Evolutionary conservation across 1,140 invertebrate genomes (phyloP).

Genomic region (Plutomurus gul): DNA sequence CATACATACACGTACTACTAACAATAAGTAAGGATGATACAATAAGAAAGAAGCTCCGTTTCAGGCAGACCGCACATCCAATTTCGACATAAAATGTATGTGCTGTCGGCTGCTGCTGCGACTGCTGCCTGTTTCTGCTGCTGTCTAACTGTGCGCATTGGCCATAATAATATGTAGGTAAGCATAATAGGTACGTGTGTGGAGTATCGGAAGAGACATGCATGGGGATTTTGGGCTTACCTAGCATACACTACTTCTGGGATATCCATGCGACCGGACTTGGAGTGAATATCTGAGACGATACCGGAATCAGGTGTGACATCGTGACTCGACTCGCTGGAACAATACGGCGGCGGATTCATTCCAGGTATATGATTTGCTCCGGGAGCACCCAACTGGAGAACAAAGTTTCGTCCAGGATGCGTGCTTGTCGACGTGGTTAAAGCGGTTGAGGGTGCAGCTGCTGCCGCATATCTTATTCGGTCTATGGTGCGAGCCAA

Average conservation of each 20-base stretch:
- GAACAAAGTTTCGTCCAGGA: conserved; percentile 53
- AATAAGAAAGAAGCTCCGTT: too few relatives aligned
- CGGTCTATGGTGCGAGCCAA: conserved; percentile 52
- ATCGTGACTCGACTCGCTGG: conserved; percentile 53
- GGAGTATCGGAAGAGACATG: too few relatives aligned
- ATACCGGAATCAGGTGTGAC: conserved; percentile 52
- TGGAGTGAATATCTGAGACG: conserved; percentile 54
- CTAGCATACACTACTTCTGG: conserved; percentile 51
- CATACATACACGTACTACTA: too few relatives aligned
- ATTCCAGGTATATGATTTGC: conserved; percentile 45
- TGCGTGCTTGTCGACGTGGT: conserved; percentile 47
- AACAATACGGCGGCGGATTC: conserved; percentile 53
- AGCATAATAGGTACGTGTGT: neutral
- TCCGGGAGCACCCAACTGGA: conserved; percentile 45
- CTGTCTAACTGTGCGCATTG: neutral
- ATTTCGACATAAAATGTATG: too few relatives aligned
- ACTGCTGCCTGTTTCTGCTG: too few relatives aligned
- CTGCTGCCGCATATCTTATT: conserved; percentile 49
- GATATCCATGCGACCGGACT: conserved; percentile 48
- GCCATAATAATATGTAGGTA: neutral
- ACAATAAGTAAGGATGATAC: too few relatives aligned
- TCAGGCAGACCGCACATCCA: too few relatives aligned
- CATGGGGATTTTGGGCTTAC: conserved; percentile 37
- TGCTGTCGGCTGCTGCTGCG: too few relatives aligned
- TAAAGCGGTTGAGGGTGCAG: conserved; percentile 48